Conservation (phyloP, 2,797 vertebrate genomes). For the Acanthornis magna region DNA sequence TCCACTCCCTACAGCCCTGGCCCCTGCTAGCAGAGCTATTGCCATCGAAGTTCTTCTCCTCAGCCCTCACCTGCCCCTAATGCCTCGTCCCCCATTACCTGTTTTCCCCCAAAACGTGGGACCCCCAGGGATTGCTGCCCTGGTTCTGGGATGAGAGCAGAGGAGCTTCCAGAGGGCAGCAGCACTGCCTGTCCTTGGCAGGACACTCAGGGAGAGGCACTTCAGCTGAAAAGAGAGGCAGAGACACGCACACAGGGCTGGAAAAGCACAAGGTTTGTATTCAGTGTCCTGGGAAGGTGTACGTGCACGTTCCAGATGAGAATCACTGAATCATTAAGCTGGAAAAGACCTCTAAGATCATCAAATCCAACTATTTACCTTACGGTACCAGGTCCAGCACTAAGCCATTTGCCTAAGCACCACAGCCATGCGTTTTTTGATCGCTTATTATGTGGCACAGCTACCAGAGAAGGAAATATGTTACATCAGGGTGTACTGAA, state of each 20-base stretch:
- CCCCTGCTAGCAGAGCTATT: rapidly evolving
- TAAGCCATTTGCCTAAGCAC: neutral
- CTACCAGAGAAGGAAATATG: neutral
- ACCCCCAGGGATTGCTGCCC: neutral
- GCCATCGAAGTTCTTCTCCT: neutral
- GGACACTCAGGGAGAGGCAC: neutral
- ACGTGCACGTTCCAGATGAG: neutral
- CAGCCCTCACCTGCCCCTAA: neutral
- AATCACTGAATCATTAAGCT: neutral
- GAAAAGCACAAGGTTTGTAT: neutral
- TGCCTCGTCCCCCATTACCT: rapidly evolving
- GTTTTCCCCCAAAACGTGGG: rapidly evolving
- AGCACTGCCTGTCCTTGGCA: rapidly evolving
- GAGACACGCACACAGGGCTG: neutral
- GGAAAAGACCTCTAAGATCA: neutral
- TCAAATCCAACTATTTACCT: neutral
- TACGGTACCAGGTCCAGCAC: neutral
- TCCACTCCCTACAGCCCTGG: neutral
- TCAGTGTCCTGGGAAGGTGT: neutral
- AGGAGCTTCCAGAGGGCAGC: neutral
- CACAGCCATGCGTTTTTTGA: rapidly evolving
- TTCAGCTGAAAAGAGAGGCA: neutral
- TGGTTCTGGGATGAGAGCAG: neutral
- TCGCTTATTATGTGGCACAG: neutral
- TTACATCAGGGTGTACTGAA: neutral